Evolutionary conservation across 1,140 invertebrate genomes (phyloP).

Genomic region (Eriocheir sinensis): DNA sequence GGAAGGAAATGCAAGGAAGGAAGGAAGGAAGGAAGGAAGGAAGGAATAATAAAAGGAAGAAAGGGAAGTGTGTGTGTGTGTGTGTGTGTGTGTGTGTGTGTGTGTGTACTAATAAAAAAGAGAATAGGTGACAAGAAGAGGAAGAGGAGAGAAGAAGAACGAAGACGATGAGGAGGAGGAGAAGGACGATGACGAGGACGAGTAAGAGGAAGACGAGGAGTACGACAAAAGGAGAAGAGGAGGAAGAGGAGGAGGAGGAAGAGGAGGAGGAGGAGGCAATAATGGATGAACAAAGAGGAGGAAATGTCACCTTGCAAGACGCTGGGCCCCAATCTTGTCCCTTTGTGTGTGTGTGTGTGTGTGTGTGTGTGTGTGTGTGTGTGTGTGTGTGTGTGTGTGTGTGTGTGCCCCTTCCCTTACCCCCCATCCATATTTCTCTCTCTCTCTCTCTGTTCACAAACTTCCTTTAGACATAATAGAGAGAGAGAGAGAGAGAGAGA

Average conservation of each 20-base stretch:
- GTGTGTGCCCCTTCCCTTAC: no score
- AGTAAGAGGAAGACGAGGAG: not conserved
- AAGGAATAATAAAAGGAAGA: not conserved
- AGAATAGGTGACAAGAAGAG: not conserved
- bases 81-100: not conserved
- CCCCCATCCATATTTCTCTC: not conserved
- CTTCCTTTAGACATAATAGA: no score
- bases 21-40: not conserved
- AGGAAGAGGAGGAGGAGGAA: not conserved
- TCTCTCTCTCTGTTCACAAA: constrained; percentile 23
- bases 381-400: no score
- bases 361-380: no score
- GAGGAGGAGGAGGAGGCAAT: not conserved
- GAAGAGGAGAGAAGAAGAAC: not conserved
- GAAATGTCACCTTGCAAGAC: constrained; percentile 17
- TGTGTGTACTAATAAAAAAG: not conserved
- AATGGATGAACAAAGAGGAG: constrained; percentile 40
- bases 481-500: no score
- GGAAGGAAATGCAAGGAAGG: not conserved
- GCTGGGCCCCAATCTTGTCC: not conserved
- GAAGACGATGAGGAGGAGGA: not conserved
- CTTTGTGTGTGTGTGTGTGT: not conserved
- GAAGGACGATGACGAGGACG: not conserved
- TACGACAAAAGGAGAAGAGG: not conserved
- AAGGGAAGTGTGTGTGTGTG: not conserved